Evolutionary conservation across 2,113 vertebrate species (phyloP).

Genomic region (Grus americana): DNA sequence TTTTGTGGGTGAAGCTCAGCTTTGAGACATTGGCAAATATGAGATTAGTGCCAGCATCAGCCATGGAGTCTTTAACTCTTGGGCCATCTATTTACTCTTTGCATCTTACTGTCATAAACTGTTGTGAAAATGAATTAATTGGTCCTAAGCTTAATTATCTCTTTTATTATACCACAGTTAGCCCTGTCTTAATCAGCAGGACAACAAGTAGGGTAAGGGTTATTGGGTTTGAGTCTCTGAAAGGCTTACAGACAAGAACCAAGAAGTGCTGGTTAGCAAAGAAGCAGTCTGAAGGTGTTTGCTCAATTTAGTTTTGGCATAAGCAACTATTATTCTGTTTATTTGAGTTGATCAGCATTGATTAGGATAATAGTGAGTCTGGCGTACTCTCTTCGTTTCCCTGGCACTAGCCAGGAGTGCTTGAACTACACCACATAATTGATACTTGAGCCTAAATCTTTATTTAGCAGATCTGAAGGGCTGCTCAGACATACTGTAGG

Average conservation of each 20-base stretch:
- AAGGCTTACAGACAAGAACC: background rate
- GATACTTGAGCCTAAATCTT: background rate
- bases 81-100: background rate
- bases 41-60: background rate
- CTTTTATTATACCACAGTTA: background rate
- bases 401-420: background rate
- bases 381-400: background rate
- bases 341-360: background rate
- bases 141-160: background rate
- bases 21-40: background rate
- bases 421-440: background rate
- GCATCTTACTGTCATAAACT: background rate
- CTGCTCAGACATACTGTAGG: background rate
- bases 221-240: background rate
- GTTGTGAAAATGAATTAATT: background rate
- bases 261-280: background rate
- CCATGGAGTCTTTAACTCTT: background rate
- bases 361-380: background rate
- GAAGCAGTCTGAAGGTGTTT: background rate
- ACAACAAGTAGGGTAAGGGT: background rate
- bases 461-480: background rate
- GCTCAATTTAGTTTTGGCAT: background rate
- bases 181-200: background rate
- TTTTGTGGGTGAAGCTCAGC: background rate
- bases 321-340: background rate